phyloP scores from a whole-genome alignment of 2,113 vertebrate genomes.

The Plecotus auritus region DNA sequence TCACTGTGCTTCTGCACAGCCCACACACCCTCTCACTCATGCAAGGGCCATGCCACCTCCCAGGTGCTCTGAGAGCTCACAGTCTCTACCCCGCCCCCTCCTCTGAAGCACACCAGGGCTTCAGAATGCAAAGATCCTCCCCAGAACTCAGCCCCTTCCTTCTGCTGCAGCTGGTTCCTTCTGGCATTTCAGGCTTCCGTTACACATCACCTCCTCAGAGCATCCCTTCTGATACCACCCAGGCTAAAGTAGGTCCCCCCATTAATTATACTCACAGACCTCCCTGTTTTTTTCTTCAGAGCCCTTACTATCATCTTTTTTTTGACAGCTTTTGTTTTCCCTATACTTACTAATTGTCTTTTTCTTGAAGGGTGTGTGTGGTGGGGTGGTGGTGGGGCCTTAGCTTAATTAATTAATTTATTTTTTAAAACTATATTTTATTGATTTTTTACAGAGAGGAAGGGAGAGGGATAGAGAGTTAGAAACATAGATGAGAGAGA shows the following conservation, averaged over 20 bases:
- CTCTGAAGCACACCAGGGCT: neutral
- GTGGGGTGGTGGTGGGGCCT: neutral
- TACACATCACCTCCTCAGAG: neutral
- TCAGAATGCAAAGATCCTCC: neutral
- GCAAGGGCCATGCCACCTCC: neutral
- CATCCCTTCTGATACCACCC: neutral
- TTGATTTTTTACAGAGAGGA: too few relatives aligned
- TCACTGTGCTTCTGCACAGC: neutral
- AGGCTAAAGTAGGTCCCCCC: neutral
- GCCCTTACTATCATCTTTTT: neutral
- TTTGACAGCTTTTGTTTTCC: neutral
- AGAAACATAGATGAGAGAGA: too few relatives aligned
- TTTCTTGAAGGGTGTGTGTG: neutral
- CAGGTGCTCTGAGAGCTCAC: neutral
- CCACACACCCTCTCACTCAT: neutral
- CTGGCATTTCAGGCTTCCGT: neutral
- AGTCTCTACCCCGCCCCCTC: fast-evolving
- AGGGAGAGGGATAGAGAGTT: too few relatives aligned
- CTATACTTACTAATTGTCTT: neutral
- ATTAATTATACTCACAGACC: neutral
- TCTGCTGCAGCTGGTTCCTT: neutral
- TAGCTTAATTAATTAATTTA: neutral
- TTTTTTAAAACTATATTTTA: too few relatives aligned
- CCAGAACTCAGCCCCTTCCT: neutral
- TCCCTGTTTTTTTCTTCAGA: neutral